A percentile compares a stretch with the other conserved stretches of the same genome.
Evolutionary conservation across 2,888 invertebrate genomes (phyloP).

Genomic region (Apamea crenata): DNA sequence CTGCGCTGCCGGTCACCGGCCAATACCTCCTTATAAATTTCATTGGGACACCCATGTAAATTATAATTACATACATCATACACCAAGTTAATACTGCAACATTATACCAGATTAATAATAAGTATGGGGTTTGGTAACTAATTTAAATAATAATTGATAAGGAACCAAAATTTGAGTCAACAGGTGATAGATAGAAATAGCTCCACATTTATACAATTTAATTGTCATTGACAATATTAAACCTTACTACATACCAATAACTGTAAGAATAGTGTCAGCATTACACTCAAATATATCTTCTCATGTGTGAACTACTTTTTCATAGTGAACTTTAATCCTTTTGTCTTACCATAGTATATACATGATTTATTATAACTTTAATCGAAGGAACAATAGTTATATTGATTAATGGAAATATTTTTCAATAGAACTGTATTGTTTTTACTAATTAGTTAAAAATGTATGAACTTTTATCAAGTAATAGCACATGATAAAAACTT

Average conservation of each 20-base stretch:
- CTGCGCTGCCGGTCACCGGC: conserved; percentile 74
- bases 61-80: conserved; percentile 70
- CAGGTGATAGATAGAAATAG: conserved; percentile 61
- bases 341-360: conserved; percentile 51
- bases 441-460: conserved; percentile 37
- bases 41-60: conserved; percentile 85
- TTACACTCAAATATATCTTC: conserved; percentile 48
- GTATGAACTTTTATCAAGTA: conserved; percentile 58
- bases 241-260: conserved; percentile 69
- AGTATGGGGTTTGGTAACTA: conserved; percentile 73
- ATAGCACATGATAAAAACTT: conserved; percentile 52
- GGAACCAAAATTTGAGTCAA: conserved; percentile 69
- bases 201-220: conserved; percentile 56
- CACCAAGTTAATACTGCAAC: conserved; percentile 68
- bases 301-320: conserved; percentile 61
- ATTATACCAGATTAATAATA: conserved; percentile 65
- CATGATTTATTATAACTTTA: conserved; percentile 39
- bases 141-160: conserved; percentile 65
- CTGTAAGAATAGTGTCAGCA: conserved; percentile 66
- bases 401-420: conserved; percentile 40
- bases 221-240: conserved; percentile 69
- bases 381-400: conserved; percentile 49
- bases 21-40: conserved; percentile 80
- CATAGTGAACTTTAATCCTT: conserved; percentile 55
- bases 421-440: conserved; percentile 44